Evolutionary conservation across 1,140 invertebrate species (phyloP).

Genomic region (Sminthurinus signatus): DNA sequence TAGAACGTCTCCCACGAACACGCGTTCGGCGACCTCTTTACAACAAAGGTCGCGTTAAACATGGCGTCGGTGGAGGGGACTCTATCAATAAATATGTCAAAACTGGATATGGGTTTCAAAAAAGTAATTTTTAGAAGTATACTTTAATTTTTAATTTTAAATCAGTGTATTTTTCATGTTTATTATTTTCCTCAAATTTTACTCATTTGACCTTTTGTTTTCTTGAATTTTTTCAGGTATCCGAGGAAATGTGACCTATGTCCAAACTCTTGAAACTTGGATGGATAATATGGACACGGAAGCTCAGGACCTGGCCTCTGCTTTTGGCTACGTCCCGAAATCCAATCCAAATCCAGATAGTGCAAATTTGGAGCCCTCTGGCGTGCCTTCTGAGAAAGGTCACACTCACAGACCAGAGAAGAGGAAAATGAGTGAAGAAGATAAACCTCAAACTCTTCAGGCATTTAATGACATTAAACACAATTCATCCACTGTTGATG

Average conservation of each 20-base stretch:
- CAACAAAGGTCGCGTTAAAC: conserved; percentile 15
- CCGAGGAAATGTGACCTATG: conserved; percentile 10
- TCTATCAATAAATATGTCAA: conserved; percentile 15
- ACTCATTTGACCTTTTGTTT: too few relatives aligned
- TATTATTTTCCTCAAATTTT: too few relatives aligned
- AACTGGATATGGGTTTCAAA: conserved; percentile 27
- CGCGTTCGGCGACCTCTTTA: conserved; percentile 6
- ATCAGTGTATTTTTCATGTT: too few relatives aligned
- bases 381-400: too few relatives aligned
- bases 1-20: conserved; percentile 19
- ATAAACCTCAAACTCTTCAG: too few relatives aligned
- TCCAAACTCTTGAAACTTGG: conserved; percentile 13
- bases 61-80: conserved; percentile 14
- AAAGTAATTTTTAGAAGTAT: conserved; percentile 14
- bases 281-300: neutral
- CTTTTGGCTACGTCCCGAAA: conserved; percentile 11
- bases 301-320: conserved; percentile 8
- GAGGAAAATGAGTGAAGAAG: too few relatives aligned
- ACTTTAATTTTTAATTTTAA: too few relatives aligned
- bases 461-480: neutral
- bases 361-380: too few relatives aligned
- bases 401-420: too few relatives aligned
- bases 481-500: neutral
- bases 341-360: too few relatives aligned
- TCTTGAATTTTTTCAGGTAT: neutral